Base-by-base conservation (phyloP, 2,888 invertebrate species). In the Hymenopus coronatus region DNA sequence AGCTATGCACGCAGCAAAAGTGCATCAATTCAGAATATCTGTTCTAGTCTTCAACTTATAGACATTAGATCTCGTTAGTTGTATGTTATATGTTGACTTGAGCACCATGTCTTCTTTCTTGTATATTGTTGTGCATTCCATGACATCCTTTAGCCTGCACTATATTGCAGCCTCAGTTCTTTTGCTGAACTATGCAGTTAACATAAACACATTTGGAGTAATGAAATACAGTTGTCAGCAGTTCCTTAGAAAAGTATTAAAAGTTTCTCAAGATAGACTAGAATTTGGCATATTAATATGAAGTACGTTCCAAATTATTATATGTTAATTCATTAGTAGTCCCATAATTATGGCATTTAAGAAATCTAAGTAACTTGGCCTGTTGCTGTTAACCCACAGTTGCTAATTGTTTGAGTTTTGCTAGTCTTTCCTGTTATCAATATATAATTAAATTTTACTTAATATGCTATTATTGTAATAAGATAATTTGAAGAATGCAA, bases 51-150 rank as follows among this genome's bases (percentile, higher is more conserved):
- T 85, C 30, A 81, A 30, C 28, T 87, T 81, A 30, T 81, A 81
- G 81, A 82, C 6, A 70, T 25, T 87, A 87, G 87, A 87, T 87
- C 87, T 87, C 87, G 82, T 82, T 87, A 87, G 30, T 87, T 82
- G 12, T 33, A 25, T n/a, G n/a, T 33, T 82, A 33, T n/a, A 40
- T 87, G n/a, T 81, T 81, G 14, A 40, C 27, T 27, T 85, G n/a
- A 40, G 85, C 27, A 84, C 20, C 8, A 20, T 84, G 27, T 84
- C 28, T 28, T 28, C 28, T 28, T 28, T 84, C 27, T 28, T 85
- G 40, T 3, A 40, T 30, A 27, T 85, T n/a, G 12, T 85, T 15
- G 54, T 70, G 54, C 54, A 70, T 70, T 70, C 54, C 54, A 70
- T 70, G 54, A 70, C 54, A 20, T 70, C 40, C 40, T 40, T 70